These are phyloP conservation scores for Ophioninae sp. DNA, from an alignment of 2,888 invertebrate genomes.

Conservation along the genomic window DNA sequence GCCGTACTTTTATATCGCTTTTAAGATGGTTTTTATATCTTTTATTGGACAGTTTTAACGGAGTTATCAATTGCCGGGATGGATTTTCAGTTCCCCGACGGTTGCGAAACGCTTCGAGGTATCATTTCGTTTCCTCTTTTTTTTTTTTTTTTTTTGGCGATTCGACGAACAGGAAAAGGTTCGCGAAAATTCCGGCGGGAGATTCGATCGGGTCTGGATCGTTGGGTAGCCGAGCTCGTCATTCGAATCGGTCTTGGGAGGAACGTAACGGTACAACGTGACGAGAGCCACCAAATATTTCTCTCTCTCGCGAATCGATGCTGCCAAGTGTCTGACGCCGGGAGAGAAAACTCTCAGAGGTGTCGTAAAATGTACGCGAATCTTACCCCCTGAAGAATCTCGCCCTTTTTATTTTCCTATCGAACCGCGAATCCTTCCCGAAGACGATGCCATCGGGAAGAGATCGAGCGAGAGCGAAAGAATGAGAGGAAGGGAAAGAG, in stretches of 20 bases:
- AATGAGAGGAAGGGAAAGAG: neutral
- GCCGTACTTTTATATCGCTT: neutral
- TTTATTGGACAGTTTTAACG: neutral
- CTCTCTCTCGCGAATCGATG: constrained; percentile 48
- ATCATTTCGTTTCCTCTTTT: neutral
- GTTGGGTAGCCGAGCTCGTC: neutral
- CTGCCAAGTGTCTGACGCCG: constrained; percentile 11
- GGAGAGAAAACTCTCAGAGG: constrained; percentile 25
- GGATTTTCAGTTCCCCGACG: constrained; percentile 11
- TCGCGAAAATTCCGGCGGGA: constrained; percentile 64
- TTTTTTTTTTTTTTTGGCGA: neutral
- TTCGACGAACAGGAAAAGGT: constrained; percentile 57
- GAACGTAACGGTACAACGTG: constrained; percentile 72
- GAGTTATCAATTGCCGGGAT: constrained; percentile 10
- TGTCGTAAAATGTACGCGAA: constrained; percentile 38
- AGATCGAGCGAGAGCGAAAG: neutral
- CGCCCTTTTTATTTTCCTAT: neutral
- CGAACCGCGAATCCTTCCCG: constrained; percentile 3
- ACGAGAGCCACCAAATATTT: constrained; percentile 73
- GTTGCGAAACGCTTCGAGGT: neutral
- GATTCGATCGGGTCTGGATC: constrained; percentile 26
- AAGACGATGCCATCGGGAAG: neutral
- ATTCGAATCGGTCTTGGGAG: constrained; percentile 41
- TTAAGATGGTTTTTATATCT: neutral
- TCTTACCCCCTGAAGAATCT: constrained; percentile 1